Evolutionary conservation across 2,797 vertebrate species (phyloP), one percentile per base, ranked within the genome.

Genomic region (Orientallactaga sibirica): DNA sequence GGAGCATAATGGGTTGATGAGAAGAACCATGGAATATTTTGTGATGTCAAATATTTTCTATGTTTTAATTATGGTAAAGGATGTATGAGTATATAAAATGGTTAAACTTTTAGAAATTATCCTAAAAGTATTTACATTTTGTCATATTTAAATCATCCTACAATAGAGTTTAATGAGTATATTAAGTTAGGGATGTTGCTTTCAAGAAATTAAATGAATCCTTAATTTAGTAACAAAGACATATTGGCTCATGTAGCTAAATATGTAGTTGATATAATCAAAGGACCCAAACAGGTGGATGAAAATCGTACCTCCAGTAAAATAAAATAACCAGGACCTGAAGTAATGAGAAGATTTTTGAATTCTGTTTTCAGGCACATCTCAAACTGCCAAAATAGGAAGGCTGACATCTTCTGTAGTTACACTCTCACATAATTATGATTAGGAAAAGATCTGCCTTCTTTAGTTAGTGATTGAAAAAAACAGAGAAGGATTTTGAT

Each of bases 61-160:
- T 77, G 48, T 77, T 88, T 77, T 67, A 84, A 61, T 67, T 81
- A 5, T 77, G 19, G 11, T 85, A 4, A 88, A 55, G 15, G 20
- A 3, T 58, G 22, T 3, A 71, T 71, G 19, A 70, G 66, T 11
- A 67, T 33, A 73, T 55, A 20, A 77, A 77, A 7, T 66, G 19
- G 18, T 6, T 64, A 64, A 22, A 64, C 62, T 20, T 64, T 64
- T 22, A 14, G 18, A 64, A 64, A 20, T 64, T 24, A 64, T 6
- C 62, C 22, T 64, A 20, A 64, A 64, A 22, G 62, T 24, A 64
- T 64, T 64, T 71, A 15, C 8, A 80, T 80, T 68, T 88, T 22
- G 61, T 20, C 87, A 9, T 85, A 76, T 81, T 24, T 82, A 90
- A 95, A 89, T 86, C 48, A 89, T 89, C 81, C 22, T 18, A 66